phyloP scores from a whole-genome alignment of 2,113 vertebrate genomes.

The Glaucidium brasilianum region DNA sequence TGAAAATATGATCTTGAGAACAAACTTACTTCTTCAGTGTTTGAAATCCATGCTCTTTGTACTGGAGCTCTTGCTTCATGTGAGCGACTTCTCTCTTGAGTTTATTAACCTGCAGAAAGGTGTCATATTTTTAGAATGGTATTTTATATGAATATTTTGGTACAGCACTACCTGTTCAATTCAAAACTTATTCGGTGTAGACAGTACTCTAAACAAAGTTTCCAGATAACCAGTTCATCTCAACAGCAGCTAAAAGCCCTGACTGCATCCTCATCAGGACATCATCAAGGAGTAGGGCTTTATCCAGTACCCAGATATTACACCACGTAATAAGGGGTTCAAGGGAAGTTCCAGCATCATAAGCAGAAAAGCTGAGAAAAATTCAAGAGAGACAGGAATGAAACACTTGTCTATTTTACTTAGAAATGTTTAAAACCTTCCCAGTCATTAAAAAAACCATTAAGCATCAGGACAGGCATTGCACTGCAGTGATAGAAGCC shows the following conservation, averaged over 20 bases:
- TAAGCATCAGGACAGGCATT: not conserved
- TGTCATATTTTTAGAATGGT: not conserved
- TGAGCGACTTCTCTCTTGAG: slow-evolving; percentile 94
- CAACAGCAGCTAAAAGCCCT: not conserved
- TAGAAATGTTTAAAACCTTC: not conserved
- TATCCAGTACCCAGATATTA: not conserved
- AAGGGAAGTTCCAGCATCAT: not conserved
- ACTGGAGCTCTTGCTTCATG: slow-evolving; percentile 93
- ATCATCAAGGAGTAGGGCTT: not conserved
- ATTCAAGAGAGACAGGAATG: not conserved
- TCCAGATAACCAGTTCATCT: not conserved
- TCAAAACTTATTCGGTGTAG: not conserved
- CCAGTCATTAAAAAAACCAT: not conserved
- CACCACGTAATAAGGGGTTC: not conserved
- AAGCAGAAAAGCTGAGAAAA: not conserved
- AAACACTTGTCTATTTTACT: not conserved
- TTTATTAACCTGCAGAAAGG: slow-evolving; percentile 86
- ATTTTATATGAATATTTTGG: not conserved
- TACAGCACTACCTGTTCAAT: not conserved
- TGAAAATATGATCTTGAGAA: not conserved
- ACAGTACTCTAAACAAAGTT: not conserved
- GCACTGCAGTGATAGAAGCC: not conserved
- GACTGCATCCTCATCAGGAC: not conserved
- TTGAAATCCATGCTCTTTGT: slow-evolving; percentile 93
- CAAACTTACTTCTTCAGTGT: slow-evolving; percentile 92